Evolutionary conservation across 2,888 invertebrate genomes (phyloP).

Genomic region (Girardia tigrina): DNA sequence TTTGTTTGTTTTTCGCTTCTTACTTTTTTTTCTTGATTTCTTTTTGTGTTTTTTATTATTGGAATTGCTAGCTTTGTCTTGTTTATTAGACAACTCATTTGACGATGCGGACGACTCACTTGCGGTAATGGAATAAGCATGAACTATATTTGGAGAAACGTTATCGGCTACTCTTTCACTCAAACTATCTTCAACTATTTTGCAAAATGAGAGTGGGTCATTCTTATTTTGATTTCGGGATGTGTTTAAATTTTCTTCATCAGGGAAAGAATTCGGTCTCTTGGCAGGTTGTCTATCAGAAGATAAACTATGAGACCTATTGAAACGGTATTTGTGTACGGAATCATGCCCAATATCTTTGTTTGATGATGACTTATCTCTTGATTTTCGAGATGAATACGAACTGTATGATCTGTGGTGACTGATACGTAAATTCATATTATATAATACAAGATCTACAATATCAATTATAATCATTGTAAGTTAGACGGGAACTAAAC

Average conservation of each 20-base stretch:
- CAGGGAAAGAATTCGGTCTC: background rate
- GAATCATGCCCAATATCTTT: slow-evolving; percentile 19
- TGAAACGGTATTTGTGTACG: background rate
- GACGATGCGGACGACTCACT: background rate
- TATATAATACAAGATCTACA: too few relatives aligned
- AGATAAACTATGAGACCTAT: background rate
- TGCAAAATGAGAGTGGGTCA: background rate
- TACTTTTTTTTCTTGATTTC: background rate
- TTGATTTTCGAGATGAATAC: background rate
- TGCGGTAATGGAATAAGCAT: background rate
- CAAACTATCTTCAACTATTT: background rate
- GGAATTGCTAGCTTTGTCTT: background rate
- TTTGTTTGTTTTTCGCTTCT: background rate
- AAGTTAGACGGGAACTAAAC: too few relatives aligned
- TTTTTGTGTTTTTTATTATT: background rate
- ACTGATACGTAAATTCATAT: too few relatives aligned
- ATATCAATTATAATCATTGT: too few relatives aligned
- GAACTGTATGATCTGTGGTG: background rate
- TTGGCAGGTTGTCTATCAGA: background rate
- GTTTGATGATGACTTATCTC: slow-evolving; percentile 6
- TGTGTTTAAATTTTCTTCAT: too few relatives aligned
- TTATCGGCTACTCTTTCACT: background rate
- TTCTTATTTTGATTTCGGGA: too few relatives aligned
- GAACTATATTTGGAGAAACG: background rate
- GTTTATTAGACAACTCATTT: background rate